A percentile compares a stretch with the other conserved stretches of the same genome.
These are phyloP conservation scores for Capitella teleta DNA, from an alignment of 1,140 invertebrate genomes.

Conservation along the genomic window DNA sequence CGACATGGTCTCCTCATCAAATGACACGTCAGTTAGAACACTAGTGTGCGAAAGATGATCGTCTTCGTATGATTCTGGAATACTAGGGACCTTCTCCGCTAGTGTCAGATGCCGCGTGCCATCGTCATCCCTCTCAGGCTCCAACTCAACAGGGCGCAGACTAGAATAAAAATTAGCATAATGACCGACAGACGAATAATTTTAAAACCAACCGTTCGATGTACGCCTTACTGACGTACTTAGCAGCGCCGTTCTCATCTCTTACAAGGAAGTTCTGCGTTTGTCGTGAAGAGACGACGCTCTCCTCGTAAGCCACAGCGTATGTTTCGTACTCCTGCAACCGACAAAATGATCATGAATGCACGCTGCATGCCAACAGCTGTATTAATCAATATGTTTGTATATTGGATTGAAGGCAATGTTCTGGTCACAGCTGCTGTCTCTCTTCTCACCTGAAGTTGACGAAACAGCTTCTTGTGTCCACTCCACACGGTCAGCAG, in stretches of 20 bases:
- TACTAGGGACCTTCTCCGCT: not conserved
- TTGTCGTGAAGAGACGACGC: not conserved
- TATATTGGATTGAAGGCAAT: not conserved
- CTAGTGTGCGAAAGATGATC: too few relatives aligned
- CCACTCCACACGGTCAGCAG: too few relatives aligned
- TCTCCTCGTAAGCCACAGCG: not conserved
- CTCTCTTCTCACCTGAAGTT: not conserved
- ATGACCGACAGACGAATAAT: not conserved
- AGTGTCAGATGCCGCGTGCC: not conserved
- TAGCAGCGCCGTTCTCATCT: not conserved
- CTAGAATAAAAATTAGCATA: not conserved
- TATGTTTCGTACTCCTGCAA: conserved; percentile 2
- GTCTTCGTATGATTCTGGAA: not conserved
- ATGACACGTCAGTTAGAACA: not conserved
- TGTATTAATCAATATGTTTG: not conserved
- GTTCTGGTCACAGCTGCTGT: not conserved
- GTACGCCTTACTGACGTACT: conserved; percentile 6
- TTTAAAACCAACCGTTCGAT: not conserved
- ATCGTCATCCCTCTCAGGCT: not conserved
- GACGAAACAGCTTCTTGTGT: too few relatives aligned
- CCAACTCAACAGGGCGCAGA: not conserved
- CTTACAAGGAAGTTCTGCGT: not conserved
- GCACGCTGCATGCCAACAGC: not conserved
- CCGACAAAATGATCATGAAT: not conserved
- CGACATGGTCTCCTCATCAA: not conserved